These are phyloP conservation scores for Thalassarche chlororhynchos DNA, from an alignment of 2,113 vertebrate genomes.

Conservation along the genomic window DNA sequence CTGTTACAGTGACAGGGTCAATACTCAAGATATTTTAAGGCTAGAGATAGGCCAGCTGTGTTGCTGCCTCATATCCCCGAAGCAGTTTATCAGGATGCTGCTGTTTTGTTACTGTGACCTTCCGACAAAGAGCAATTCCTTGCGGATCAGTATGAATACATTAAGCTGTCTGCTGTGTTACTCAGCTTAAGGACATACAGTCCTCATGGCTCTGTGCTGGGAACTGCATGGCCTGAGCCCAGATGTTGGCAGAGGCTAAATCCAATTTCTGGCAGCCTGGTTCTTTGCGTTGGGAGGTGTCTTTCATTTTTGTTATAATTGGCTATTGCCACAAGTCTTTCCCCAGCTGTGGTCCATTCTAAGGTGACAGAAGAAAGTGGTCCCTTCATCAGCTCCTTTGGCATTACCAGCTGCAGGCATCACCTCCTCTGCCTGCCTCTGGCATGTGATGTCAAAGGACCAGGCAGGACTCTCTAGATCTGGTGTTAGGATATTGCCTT, in stretches of 20 bases:
- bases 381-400: not conserved
- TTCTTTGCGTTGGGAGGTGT: not conserved
- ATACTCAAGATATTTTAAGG: not conserved
- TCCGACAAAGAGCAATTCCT: not conserved
- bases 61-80: not conserved
- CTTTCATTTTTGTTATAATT: not conserved
- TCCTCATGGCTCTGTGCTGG: not conserved
- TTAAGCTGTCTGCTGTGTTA: not conserved
- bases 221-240: not conserved
- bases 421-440: not conserved
- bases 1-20: not conserved
- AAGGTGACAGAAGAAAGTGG: not conserved
- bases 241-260: not conserved
- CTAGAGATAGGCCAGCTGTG: not conserved
- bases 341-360: not conserved
- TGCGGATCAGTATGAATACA: not conserved
- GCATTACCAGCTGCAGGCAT: not conserved
- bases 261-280: not conserved
- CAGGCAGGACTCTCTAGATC: not conserved
- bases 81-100: not conserved
- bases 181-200: not conserved
- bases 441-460: not conserved
- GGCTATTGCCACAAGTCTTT: not conserved
- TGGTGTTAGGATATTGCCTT: not conserved
- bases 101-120: not conserved